These are phyloP conservation scores for Reticulitermes speratus DNA, from an alignment of 1,140 invertebrate species.

Conservation along the genomic window DNA sequence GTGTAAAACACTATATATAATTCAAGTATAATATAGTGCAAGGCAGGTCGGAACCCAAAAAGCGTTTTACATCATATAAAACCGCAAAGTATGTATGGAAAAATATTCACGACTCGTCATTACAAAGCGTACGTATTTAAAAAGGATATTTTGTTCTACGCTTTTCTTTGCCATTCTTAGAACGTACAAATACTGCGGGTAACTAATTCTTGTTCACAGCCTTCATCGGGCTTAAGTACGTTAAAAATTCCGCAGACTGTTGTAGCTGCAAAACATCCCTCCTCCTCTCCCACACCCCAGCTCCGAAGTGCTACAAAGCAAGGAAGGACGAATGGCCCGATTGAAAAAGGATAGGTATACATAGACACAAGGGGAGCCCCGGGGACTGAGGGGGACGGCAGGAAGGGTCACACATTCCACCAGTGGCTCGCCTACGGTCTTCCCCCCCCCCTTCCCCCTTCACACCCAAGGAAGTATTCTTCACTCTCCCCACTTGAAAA, in stretches of 20 bases:
- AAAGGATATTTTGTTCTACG: too few relatives aligned
- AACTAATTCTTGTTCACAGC: neutral
- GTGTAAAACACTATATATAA: too few relatives aligned
- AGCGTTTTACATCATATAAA: too few relatives aligned
- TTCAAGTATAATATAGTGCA: too few relatives aligned
- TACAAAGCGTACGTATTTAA: too few relatives aligned
- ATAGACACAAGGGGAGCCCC: neutral
- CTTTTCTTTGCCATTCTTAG: too few relatives aligned
- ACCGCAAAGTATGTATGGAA: too few relatives aligned
- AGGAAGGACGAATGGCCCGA: constrained; percentile 2
- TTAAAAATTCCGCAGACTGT: neutral
- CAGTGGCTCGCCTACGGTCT: constrained; percentile 14
- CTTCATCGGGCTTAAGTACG: neutral
- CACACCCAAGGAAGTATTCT: constrained; percentile 7
- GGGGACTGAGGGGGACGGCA: constrained; percentile 4
- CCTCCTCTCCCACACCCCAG: neutral
- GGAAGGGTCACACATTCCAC: constrained; percentile 28
- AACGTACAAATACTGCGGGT: too few relatives aligned
- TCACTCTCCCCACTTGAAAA: neutral
- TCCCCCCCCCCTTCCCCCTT: neutral
- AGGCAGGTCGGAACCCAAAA: too few relatives aligned
- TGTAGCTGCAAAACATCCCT: neutral
- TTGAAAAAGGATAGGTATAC: constrained; percentile 11
- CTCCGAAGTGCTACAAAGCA: neutral
- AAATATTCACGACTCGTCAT: too few relatives aligned